These are phyloP conservation scores for Brachionus rubens DNA, from an alignment of 1,140 invertebrate species.

Conservation along the genomic window DNA sequence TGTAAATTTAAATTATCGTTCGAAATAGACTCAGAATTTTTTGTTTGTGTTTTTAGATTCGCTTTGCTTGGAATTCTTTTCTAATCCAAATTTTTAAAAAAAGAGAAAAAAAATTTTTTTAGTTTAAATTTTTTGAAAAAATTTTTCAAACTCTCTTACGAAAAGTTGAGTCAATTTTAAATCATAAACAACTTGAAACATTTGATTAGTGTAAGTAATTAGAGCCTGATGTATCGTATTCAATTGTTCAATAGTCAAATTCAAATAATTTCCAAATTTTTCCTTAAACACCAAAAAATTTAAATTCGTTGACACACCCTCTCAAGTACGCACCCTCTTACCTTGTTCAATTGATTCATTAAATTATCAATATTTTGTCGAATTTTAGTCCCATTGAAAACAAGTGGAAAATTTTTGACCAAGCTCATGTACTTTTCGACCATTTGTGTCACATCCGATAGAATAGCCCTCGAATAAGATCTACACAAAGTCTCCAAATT, in stretches of 20 bases:
- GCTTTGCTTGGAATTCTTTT: constrained; percentile 20
- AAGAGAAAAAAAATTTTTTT: constrained; percentile 25
- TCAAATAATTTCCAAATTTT: constrained; percentile 34
- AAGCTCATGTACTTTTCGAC: constrained; percentile 23
- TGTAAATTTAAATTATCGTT: constrained; percentile 33
- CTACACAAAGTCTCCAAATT: constrained; percentile 19
- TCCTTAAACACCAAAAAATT: too few species aligned
- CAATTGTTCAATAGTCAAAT: constrained; percentile 23
- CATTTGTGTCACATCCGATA: constrained; percentile 10
- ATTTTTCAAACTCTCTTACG: constrained; percentile 1
- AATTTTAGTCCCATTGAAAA: constrained; percentile 31
- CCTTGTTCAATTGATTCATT: constrained; percentile 10
- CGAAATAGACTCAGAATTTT: background rate
- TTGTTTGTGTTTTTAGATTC: background rate
- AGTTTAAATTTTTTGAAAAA: constrained; percentile 5
- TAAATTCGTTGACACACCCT: too few species aligned
- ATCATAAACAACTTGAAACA: constrained; percentile 31
- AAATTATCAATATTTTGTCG: constrained; percentile 11
- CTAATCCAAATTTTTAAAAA: constrained; percentile 41
- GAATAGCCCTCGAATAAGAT: background rate
- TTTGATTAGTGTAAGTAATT: constrained; percentile 5
- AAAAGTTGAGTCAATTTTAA: constrained; percentile 1
- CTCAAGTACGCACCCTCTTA: too few species aligned
- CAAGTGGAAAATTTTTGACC: constrained; percentile 38
- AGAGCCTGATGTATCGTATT: constrained; percentile 2